Evolutionary conservation across 2,888 invertebrate species (phyloP).

Genomic region (Drosophila robusta): DNA sequence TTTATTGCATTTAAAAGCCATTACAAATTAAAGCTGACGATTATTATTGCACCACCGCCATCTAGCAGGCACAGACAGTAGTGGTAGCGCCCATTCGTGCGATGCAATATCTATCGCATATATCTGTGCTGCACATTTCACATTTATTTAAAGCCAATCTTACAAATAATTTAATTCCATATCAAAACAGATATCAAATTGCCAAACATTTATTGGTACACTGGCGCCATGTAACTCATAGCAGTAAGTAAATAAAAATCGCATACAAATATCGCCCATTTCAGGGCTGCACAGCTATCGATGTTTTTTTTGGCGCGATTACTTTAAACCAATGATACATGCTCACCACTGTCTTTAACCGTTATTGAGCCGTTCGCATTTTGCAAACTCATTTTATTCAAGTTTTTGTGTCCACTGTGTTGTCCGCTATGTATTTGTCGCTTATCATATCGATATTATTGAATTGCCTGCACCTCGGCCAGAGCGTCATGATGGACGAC

Average conservation of each 20-base stretch:
- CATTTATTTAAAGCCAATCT: neutral
- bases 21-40: too few species aligned
- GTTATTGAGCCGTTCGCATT: slow-evolving; percentile 30
- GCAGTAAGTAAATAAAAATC: neutral
- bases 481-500: slow-evolving; percentile 14
- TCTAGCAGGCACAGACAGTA: neutral
- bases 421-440: slow-evolving; percentile 41
- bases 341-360: slow-evolving; percentile 31
- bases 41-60: neutral
- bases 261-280: neutral
- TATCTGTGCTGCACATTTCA: neutral
- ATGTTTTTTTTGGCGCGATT: slow-evolving; percentile 10
- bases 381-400: slow-evolving; percentile 30
- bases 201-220: neutral
- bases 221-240: neutral
- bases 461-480: slow-evolving; percentile 31
- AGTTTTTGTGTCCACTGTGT: neutral
- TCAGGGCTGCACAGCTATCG: slow-evolving; percentile 6
- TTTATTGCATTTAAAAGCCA: too few species aligned
- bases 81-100: neutral
- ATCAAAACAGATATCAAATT: neutral
- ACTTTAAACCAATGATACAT: neutral
- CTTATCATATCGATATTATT: slow-evolving; percentile 58
- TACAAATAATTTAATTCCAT: neutral
- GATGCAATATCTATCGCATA: neutral